Evolutionary conservation across 2,797 vertebrate species (phyloP).

Genomic region (Ctenochaetus hawaiiensis): DNA sequence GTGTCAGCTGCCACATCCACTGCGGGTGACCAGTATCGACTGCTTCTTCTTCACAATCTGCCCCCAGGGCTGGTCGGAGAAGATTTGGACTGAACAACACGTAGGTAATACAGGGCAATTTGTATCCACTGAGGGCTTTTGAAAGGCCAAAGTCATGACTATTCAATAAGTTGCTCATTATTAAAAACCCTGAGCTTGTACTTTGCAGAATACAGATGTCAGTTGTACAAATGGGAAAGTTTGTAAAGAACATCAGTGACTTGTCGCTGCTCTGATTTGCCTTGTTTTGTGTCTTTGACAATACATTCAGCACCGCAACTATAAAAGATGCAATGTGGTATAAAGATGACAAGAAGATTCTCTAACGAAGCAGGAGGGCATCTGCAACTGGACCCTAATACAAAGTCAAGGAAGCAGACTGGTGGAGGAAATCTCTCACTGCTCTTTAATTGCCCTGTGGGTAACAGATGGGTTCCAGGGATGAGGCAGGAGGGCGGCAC

Average conservation of each 20-base stretch:
- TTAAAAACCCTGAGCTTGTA: slow-evolving; percentile 62
- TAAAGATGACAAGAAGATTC: slow-evolving; percentile 18
- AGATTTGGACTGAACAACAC: slow-evolving; percentile 67
- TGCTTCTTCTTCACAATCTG: slow-evolving; percentile 42
- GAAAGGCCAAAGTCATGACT: slow-evolving; percentile 81
- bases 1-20: slow-evolving; percentile 65
- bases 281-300: slow-evolving; percentile 13
- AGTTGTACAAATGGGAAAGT: slow-evolving; percentile 26
- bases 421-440: slow-evolving; percentile 56
- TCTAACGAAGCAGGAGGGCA: slow-evolving; percentile 18
- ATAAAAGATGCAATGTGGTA: slow-evolving; percentile 12
- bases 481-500: slow-evolving; percentile 55
- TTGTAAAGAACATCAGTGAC: slow-evolving; percentile 15
- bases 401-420: slow-evolving; percentile 40
- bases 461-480: slow-evolving; percentile 67
- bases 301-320: neutral
- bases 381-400: slow-evolving; percentile 9
- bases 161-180: slow-evolving; percentile 74
- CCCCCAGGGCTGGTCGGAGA: slow-evolving; percentile 52
- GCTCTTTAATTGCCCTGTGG: slow-evolving; percentile 72
- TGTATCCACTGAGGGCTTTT: slow-evolving; percentile 61
- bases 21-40: slow-evolving; percentile 66
- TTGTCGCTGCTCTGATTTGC: slow-evolving; percentile 5
- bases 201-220: slow-evolving; percentile 71
- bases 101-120: slow-evolving; percentile 57